Base-by-base conservation (phyloP, 2,888 invertebrate species). In the Drosophila pseudotalamancana region DNA sequence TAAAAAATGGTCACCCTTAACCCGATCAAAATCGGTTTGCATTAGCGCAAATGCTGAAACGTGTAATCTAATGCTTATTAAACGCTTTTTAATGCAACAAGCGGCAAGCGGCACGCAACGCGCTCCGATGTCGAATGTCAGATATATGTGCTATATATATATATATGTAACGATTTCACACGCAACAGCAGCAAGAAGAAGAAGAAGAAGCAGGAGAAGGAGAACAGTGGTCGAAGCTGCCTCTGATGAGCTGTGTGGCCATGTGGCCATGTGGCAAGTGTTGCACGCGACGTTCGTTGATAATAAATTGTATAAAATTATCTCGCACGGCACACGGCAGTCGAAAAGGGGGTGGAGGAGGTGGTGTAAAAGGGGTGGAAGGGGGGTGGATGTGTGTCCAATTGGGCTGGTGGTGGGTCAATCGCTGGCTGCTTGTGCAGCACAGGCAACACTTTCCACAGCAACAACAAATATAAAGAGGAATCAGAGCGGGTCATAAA, bases 51-150 rank as follows among this genome's bases (percentile, higher is more conserved):
- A 25, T 37, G 29, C 31, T 42, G 32, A 51, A 54, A 62, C 67
- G 68, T 74, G 80, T 83, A 80, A 83, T 81, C 81, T 86, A 86
- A 86, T 74, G 83, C 83, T 83, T 83, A 83, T 83, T 83, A 83
- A 83, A 83, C 70, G 83, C 78, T 81, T 83, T 83, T 86, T 74
- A 83, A 86, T 80, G 72, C 82, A 82, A 72, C 60, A 54, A 69
- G 48, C 57, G 34, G 14, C 27, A 25, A 27, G 18, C 56, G 25
- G 46, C 50, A 49, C 43, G 53, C 60, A 54, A 73, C 74, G 39
- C 39, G 23, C 23, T 39, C 37, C 56, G 48, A 74, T 68, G 68
- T 46, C 35, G 56, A 54, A 54, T 40, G 39, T 21, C 62, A 23
- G 73, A 63, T 56, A 49, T 39, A 16, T 14, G 3, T 6, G 21